These are phyloP conservation scores for Crenichthys baileyi DNA, from an alignment of 2,797 vertebrate species.

Conservation along the genomic window DNA sequence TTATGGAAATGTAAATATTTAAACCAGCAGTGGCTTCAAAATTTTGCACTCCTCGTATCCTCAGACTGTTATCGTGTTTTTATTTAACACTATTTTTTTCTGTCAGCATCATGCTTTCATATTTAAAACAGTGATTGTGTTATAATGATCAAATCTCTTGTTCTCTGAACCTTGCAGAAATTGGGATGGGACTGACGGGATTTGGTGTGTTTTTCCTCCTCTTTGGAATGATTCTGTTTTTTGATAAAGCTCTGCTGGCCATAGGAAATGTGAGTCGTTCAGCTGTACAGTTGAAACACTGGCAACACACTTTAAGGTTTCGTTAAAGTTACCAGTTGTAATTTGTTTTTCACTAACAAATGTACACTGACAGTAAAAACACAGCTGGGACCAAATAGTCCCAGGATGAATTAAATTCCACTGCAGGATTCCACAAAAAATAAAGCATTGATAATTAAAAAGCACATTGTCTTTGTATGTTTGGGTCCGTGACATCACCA, in stretches of 20 bases:
- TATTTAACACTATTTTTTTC: background rate
- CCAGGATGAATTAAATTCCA: background rate
- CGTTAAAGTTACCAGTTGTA: background rate
- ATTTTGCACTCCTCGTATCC: background rate
- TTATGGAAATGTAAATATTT: background rate
- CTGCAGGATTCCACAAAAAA: background rate
- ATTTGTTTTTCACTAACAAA: background rate
- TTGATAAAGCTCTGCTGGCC: constrained; percentile 67
- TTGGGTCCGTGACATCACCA: background rate
- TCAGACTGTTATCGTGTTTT: too few relatives aligned
- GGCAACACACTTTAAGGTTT: background rate
- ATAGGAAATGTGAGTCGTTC: constrained; percentile 66
- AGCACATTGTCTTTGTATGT: background rate
- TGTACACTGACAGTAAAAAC: background rate
- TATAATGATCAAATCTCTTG: background rate
- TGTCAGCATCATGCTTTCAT: background rate
- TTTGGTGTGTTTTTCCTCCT: constrained; percentile 74
- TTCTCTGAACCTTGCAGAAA: constrained; percentile 54
- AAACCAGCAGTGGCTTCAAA: background rate
- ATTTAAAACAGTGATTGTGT: background rate
- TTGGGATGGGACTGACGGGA: constrained; percentile 77
- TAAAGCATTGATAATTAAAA: background rate
- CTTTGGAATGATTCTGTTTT: constrained; percentile 78
- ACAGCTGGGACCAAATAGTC: background rate
- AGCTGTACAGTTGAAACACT: background rate